Percentiles rank a stretch among this genome's conserved stretches.
Evolutionary conservation across 2,797 vertebrate genomes (phyloP).

Genomic region (Yasuhikotakia modesta): DNA sequence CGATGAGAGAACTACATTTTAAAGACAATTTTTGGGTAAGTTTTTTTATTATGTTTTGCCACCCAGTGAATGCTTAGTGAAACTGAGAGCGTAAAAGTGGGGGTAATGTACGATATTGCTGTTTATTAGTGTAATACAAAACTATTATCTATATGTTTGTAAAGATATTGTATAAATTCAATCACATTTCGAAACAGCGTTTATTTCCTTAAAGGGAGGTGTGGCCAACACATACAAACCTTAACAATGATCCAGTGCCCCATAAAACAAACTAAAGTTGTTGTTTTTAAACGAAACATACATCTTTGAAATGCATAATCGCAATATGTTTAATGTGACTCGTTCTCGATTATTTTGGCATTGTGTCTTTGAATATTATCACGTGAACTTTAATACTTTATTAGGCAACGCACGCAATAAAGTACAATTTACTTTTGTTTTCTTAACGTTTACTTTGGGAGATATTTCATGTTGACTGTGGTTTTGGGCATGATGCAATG

Average conservation of each 20-base stretch:
- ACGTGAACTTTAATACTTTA: neutral
- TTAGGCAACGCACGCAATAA: constrained; percentile 19
- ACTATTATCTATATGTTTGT: neutral
- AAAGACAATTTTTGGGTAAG: constrained; percentile 84
- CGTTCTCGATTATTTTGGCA: no score
- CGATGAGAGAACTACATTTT: constrained; percentile 78
- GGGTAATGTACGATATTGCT: neutral
- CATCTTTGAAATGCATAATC: neutral
- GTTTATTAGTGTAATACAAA: neutral
- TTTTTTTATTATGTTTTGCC: neutral
- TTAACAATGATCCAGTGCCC: neutral
- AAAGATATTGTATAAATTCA: neutral
- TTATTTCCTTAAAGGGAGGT: constrained; percentile 5
- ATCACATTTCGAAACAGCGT: constrained; percentile 23
- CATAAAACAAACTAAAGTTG: neutral
- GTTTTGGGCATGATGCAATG: constrained; percentile 56
- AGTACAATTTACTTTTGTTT: constrained; percentile 14
- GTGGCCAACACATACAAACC: no score
- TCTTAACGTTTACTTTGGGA: constrained; percentile 27
- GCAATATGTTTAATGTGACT: no score
- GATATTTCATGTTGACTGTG: constrained; percentile 8
- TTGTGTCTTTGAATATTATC: neutral
- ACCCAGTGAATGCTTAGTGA: neutral
- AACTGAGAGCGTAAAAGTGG: no score
- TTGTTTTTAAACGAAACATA: neutral